Conservation (phyloP, 2,797 vertebrate species). For the Ataeniobius toweri region DNA sequence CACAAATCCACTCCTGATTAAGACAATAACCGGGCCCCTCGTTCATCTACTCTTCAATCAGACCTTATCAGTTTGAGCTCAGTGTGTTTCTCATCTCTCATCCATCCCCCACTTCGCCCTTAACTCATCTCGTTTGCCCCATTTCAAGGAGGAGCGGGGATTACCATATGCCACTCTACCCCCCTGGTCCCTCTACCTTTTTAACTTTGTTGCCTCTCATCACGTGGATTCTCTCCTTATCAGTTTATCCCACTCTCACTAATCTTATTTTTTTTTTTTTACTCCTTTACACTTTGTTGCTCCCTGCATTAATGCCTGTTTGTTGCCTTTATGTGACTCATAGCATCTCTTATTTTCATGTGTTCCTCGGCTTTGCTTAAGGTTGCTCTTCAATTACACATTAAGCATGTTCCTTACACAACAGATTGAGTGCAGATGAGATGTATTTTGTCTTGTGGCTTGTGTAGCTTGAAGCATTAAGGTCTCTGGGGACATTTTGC, state of each 20-base stretch:
- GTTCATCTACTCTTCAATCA: constrained; percentile 62
- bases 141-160: constrained; percentile 49
- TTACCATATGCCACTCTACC: constrained; percentile 63
- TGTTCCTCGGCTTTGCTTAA: constrained; percentile 34
- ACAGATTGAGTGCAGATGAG: constrained; percentile 18
- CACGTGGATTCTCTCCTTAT: constrained; percentile 59
- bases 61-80: constrained; percentile 59
- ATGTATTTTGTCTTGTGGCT: constrained; percentile 21
- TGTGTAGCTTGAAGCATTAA: constrained; percentile 28
- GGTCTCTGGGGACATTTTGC: constrained; percentile 43
- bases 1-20: constrained; percentile 69
- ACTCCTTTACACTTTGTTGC: constrained; percentile 19
- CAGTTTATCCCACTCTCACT: constrained; percentile 60
- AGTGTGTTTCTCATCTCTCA: constrained; percentile 46
- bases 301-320: constrained; percentile 52
- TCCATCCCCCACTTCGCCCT: constrained; percentile 36
- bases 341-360: constrained; percentile 24
- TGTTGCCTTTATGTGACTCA: constrained; percentile 66
- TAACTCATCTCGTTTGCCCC: constrained; percentile 15
- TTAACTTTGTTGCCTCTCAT: constrained; percentile 66
- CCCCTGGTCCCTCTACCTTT: constrained; percentile 56
- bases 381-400: constrained; percentile 43
- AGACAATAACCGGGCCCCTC: constrained; percentile 61
- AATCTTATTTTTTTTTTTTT: constrained; percentile 43
- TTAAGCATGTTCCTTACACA: constrained; percentile 24